A percentile compares a stretch with the other conserved stretches of the same genome.
Conservation (phyloP, 2,113 vertebrate species). For the Bolborhynchus lineola region DNA sequence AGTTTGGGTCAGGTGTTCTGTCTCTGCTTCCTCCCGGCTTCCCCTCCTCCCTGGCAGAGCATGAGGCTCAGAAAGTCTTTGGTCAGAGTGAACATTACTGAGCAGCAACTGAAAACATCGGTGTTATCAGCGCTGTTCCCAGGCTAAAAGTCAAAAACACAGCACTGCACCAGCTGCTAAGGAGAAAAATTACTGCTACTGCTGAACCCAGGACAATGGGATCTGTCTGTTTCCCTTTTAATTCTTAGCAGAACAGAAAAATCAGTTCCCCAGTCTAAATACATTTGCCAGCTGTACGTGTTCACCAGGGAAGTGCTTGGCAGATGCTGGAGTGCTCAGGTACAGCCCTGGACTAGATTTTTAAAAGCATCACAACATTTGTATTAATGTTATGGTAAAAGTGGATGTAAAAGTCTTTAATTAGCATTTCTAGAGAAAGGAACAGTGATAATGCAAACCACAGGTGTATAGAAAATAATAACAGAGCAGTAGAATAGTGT, state of each 20-base stretch:
- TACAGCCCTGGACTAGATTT: background rate
- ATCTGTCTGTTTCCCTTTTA: background rate
- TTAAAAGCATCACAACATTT: background rate
- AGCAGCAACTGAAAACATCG: no score
- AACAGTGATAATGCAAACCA: background rate
- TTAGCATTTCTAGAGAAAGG: background rate
- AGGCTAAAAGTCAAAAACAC: no score
- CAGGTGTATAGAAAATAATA: background rate
- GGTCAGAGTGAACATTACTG: no score
- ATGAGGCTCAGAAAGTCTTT: no score
- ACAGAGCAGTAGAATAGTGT: background rate
- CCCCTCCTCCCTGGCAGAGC: no score
- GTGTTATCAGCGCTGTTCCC: no score
- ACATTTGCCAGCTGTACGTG: background rate
- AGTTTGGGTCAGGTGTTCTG: no score
- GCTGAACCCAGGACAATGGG: background rate
- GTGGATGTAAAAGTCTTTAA: background rate
- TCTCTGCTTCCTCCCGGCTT: no score
- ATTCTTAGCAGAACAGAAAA: background rate
- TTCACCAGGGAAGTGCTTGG: background rate
- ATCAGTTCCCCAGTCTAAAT: background rate
- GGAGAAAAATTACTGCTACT: no score
- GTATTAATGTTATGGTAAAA: background rate
- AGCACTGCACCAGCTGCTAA: no score
- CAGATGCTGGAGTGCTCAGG: background rate